Evolutionary conservation across 2,113 vertebrate species (phyloP).

Genomic region (Lutjanus erythropterus): DNA sequence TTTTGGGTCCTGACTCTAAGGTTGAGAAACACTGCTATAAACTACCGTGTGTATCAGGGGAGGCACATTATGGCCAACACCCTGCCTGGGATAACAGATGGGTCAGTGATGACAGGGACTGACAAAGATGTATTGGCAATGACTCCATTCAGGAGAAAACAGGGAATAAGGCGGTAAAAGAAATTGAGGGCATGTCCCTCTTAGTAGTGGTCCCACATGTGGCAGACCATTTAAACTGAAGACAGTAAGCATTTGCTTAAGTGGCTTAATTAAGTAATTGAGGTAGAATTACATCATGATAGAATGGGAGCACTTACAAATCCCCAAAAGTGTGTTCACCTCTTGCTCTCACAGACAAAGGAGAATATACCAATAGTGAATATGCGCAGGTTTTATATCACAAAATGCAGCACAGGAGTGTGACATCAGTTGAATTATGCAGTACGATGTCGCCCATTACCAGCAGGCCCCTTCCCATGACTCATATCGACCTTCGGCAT

Average conservation of each 20-base stretch:
- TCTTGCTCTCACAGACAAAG: constrained; percentile 9
- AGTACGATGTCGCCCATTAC: constrained; percentile 49
- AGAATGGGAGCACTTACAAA: constrained; percentile 44
- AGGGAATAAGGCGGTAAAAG: not conserved
- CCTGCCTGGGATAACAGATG: not conserved
- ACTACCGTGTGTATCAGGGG: not conserved
- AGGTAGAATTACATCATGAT: constrained; percentile 51
- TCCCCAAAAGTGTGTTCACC: constrained; percentile 11
- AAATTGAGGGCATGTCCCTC: not conserved
- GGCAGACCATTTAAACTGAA: constrained; percentile 47
- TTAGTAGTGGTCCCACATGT: constrained; percentile 41
- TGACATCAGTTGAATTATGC: constrained; percentile 69
- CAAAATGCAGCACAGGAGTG: constrained; percentile 30
- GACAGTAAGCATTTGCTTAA: constrained; percentile 48
- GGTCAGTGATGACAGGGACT: not conserved
- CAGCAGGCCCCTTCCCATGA: constrained; percentile 74
- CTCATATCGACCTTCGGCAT: constrained; percentile 56
- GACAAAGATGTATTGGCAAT: constrained; percentile 1
- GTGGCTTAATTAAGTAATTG: constrained; percentile 56
- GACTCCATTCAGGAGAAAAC: constrained; percentile 6
- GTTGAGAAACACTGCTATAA: no score
- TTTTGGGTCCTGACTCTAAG: no score
- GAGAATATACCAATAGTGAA: not conserved
- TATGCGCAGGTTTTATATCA: constrained; percentile 24
- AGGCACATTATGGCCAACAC: not conserved